Evolutionary conservation across 2,113 vertebrate genomes (phyloP).

Genomic region (Xenopus laevis): DNA sequence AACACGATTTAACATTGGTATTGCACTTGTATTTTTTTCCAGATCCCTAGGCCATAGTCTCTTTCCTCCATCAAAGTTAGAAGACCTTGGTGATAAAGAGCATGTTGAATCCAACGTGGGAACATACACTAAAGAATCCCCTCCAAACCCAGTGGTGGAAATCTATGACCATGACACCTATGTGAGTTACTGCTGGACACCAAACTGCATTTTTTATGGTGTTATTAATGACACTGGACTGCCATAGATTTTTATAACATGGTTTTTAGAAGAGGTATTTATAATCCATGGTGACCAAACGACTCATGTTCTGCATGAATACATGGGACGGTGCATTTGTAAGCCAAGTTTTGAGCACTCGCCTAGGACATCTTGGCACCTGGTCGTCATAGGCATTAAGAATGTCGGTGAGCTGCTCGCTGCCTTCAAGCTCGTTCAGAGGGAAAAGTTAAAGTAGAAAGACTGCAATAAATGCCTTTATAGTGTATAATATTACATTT

Average conservation of each 20-base stretch:
- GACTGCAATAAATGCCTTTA: not conserved
- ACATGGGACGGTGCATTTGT: constrained; percentile 88
- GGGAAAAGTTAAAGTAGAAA: constrained; percentile 79
- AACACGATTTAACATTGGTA: no score
- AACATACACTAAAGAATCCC: constrained; percentile 82
- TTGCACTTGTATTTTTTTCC: constrained; percentile 10
- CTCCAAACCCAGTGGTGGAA: constrained; percentile 82
- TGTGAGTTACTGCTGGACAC: constrained; percentile 61
- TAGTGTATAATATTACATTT: not conserved
- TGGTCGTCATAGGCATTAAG: constrained; percentile 58
- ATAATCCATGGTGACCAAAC: no score
- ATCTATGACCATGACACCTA: constrained; percentile 91
- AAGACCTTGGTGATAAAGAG: constrained; percentile 84
- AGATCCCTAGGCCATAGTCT: constrained; percentile 92
- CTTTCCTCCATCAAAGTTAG: constrained; percentile 95
- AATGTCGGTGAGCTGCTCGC: constrained; percentile 83
- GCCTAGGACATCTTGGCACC: constrained; percentile 81
- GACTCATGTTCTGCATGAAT: constrained; percentile 67
- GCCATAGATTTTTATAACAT: no score
- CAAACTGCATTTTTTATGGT: no score
- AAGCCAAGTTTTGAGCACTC: constrained; percentile 67
- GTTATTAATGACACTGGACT: no score
- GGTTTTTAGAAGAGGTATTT: no score
- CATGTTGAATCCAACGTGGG: constrained; percentile 91
- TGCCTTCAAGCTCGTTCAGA: constrained; percentile 85